Evolutionary conservation across 1,140 invertebrate species (phyloP), one percentile per base, ranked within the genome.

Genomic region (Trypoxylus dichotomus): DNA sequence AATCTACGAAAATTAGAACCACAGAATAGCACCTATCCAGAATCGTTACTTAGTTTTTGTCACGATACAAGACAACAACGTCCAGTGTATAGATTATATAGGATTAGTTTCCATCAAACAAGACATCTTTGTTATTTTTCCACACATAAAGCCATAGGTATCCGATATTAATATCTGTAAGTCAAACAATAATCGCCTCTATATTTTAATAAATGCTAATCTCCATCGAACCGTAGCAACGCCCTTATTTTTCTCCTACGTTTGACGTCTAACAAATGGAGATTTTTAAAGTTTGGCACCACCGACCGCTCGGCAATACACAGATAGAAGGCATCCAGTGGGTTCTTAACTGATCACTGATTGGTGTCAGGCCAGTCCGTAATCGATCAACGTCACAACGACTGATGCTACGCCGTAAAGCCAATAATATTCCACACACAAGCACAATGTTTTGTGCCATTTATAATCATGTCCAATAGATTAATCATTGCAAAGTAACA

Each of bases 181-280:
- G 60, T 63, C 60, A 63, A 63, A 63, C 60, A 63, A 63, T 63
- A 63, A 24, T 63, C 60, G 43, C n/a, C n/a, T 47, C 25, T 63
- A 63, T 27, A 63, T 63, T 63, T 63, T 63, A 63, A 63, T 63
- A 63, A 63, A 63, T 63, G 60, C 60, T 63, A 63, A 63, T 63
- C 60, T 63, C 21, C n/a, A 24, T 10, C 60, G 60, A 27, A 24
- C 60, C 60, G 60, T 63, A 19, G 60, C 21, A 24, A 63, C 60
- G 60, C 21, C 60, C n/a, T 63, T 24, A 63, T 63, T 63, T 63
- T 63, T 21, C 25, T 63, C 10, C 10, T 19, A 63, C 60, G 13
- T 78, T 75, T 80, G 80, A 81, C 80, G 80, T 41, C 54, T 80
- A 76, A 81, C 79, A 80, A 81, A 81, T 80, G 63, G 60, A 76